Evolutionary conservation across 2,888 invertebrate species (phyloP), one percentile per base, ranked within the genome.

Genomic region (Bombylius major): DNA sequence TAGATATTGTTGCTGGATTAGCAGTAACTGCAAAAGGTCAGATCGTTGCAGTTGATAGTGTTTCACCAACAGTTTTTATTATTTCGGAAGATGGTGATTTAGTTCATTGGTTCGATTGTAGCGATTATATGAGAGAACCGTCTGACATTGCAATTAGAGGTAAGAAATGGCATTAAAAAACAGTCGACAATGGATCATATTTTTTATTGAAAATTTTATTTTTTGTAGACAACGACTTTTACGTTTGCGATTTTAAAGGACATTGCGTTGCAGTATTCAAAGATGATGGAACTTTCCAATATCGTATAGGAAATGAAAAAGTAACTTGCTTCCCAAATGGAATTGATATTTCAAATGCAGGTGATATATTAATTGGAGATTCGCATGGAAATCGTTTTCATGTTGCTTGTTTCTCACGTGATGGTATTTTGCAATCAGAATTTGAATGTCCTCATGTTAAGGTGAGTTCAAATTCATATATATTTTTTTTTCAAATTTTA

Each of bases 331-430:
- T 94, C 75, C 97, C 96, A 7, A 97, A 96, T 73, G 97, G 97
- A 63, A 96, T 97, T 69, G 96, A 96, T 77, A 94, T 97, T 70
- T 94, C 94, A 54, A 95, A 95, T 75, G 93, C 92, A 53, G 96
- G 96, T 48, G 96, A 97, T 75, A 91, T 97, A 59, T 82, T 97
- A 62, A 92, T 97, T 66, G 96, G 96, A 14, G 96, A 97, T 76
- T 95, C 94, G 53, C 96, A 97, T 75, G 96, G 96, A 50, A 97
- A 97, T 79, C 86, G 95, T 67, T 97, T 97, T 74, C 96, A 97
- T 71, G 94, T 97, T 55, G 94, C 95, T 58, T 95, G 96, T 56
- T 97, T 94, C 75, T 88, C 90, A 55, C 82, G 90, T 53, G 91
- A 92, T 66, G 95, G 94, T 53, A 81, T 82, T 55, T 79, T 91